Base-by-base conservation (phyloP, 2,797 vertebrate species). In the Danio albolineatus region DNA sequence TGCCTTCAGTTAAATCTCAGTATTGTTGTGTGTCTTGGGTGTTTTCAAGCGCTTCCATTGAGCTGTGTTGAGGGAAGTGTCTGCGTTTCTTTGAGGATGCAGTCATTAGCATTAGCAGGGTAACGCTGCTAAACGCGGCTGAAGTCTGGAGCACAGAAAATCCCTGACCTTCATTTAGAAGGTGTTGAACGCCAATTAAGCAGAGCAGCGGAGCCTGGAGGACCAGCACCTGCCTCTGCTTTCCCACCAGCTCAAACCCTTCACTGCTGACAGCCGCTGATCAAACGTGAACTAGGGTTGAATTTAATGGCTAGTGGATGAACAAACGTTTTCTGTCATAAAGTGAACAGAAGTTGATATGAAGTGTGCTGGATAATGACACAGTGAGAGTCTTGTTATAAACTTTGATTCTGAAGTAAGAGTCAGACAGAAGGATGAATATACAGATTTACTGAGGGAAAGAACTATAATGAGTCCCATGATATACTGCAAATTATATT, bases 151-250 rank as follows among this genome's bases (percentile, higher is more conserved):
- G 64, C 81, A 82, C 71, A 76, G 71, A 82, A 75, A 51, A 86
- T 73, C 89, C 85, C 87, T 90, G 89, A 89, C 88, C 86, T 86
- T 86, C 86, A 81, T 90, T 88, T 88, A 81, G 62, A 88, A 91
- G 87, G 87, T 90, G 90, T 84, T 70, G 66, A 76, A 82, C 44
- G 69, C 81, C 85, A 89, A 89, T 91, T 89, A 92, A 82, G 73
- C 78, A 36, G 87, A 85, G 85, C 90, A 88, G 80, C 85, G 86
- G 87, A 86, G 87, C 83, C 86, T 82, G 69, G 76, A 87, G 46
- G 66, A 82, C 53, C 69, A 84, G 84, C 85, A 85, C 82, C 85
- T 87, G 82, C 57, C 80, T 82, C 71, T 57, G 78, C 86, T 89
- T 91, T 88, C 89, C 87, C 89, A 92, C 80, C 73, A 81, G 7